A percentile compares a stretch with the other conserved stretches of the same genome.
These are phyloP conservation scores for Drosophila littoralis DNA, from an alignment of 1,140 invertebrate species.

Conservation along the genomic window DNA sequence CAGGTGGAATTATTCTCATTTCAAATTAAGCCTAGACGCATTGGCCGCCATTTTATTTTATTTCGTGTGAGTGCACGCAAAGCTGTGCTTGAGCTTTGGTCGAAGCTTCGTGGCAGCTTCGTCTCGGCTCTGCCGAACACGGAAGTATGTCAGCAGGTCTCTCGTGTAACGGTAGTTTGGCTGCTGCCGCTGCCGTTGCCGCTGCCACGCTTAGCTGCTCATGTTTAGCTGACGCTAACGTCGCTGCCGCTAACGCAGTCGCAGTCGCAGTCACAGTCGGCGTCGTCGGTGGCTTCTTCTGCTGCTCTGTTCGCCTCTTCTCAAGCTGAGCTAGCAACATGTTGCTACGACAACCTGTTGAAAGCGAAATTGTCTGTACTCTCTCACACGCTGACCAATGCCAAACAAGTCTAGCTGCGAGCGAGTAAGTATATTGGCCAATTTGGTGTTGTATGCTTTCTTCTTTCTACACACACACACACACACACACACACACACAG, in stretches of 20 bases:
- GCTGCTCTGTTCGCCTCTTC: slow-evolving; percentile 46
- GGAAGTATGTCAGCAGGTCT: slow-evolving; percentile 85
- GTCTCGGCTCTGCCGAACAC: slow-evolving; percentile 71
- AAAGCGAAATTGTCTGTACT: slow-evolving; percentile 82
- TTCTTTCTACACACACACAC: slow-evolving; percentile 30
- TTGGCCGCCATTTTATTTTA: slow-evolving; percentile 20
- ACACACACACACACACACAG: slow-evolving; percentile 12
- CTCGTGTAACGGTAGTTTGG: slow-evolving; percentile 83
- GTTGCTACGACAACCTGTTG: slow-evolving; percentile 83
- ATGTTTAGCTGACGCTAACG: slow-evolving; percentile 66
- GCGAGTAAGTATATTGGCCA: slow-evolving; percentile 28
- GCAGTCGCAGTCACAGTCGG: background rate
- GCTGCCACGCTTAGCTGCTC: slow-evolving; percentile 74
- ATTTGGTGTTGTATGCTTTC: slow-evolving; percentile 48
- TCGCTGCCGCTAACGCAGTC: slow-evolving; percentile 16
- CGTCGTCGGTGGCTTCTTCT: slow-evolving; percentile 17
- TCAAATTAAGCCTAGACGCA: slow-evolving; percentile 10
- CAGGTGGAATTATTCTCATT: slow-evolving; percentile 9
- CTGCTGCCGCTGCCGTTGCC: slow-evolving; percentile 41
- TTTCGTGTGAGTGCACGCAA: slow-evolving; percentile 32
- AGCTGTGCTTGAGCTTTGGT: slow-evolving; percentile 29
- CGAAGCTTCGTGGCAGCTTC: slow-evolving; percentile 25
- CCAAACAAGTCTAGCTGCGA: slow-evolving; percentile 43
- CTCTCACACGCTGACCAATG: slow-evolving; percentile 60
- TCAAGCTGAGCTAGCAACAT: slow-evolving; percentile 66